Percentiles rank a stretch among this genome's conserved stretches.
These are phyloP conservation scores for Pithys albifrons DNA, from an alignment of 2,113 vertebrate species.

Conservation along the genomic window DNA sequence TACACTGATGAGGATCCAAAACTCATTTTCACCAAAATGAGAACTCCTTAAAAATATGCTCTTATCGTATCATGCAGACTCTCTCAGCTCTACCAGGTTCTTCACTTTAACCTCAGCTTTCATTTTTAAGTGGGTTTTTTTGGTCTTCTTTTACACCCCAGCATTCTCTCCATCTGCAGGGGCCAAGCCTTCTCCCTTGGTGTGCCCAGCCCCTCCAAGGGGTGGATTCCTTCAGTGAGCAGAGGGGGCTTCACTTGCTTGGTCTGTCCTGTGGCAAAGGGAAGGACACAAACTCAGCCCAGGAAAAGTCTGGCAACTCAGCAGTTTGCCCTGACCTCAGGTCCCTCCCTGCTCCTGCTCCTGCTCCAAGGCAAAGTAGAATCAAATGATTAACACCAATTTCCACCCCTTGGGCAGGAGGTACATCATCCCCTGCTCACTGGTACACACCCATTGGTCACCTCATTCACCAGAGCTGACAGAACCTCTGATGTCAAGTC, in stretches of 20 bases:
- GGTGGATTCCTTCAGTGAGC: fast-evolving
- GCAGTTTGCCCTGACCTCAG: background rate
- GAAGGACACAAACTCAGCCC: background rate
- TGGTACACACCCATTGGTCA: fast-evolving
- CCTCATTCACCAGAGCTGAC: background rate
- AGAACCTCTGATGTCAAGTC: background rate
- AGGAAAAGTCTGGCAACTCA: background rate
- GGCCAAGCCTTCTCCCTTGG: background rate
- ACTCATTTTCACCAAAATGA: conserved; percentile 66
- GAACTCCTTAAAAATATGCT: conserved; percentile 44
- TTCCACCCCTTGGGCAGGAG: background rate
- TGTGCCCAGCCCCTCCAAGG: background rate
- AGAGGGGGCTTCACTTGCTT: fast-evolving
- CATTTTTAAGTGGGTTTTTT: background rate
- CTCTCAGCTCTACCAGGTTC: background rate
- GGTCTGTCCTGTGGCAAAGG: background rate
- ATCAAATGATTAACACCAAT: background rate
- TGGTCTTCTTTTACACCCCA: background rate
- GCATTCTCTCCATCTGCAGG: background rate
- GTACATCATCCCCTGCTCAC: fast-evolving
- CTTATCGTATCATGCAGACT: conserved; percentile 37
- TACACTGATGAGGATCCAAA: conserved; percentile 68
- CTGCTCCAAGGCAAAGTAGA: background rate
- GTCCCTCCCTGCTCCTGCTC: background rate
- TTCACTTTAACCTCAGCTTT: background rate